Evolutionary conservation across 1,140 invertebrate species (phyloP).

Genomic region (Thrips palmi): DNA sequence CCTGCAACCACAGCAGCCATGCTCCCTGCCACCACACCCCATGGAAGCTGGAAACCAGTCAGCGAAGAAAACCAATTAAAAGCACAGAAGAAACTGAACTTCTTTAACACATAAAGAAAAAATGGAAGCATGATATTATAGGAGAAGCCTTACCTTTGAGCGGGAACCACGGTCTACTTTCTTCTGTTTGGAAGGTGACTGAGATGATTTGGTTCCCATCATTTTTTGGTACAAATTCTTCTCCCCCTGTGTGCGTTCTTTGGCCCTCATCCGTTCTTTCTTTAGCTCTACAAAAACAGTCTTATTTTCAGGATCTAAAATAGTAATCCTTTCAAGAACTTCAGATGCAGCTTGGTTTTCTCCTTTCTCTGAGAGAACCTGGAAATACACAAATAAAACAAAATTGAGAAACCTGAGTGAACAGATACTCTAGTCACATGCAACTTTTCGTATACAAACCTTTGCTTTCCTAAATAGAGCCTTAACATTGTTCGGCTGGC

Average conservation of each 20-base stretch:
- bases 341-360: no score
- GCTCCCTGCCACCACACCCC: no score
- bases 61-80: constrained; percentile 9
- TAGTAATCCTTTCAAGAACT: constrained; percentile 36
- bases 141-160: no score
- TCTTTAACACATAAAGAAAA: background rate
- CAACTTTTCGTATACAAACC: constrained; percentile 23
- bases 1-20: no score
- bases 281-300: constrained; percentile 36
- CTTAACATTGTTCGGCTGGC: constrained; percentile 75
- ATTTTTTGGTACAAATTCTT: constrained; percentile 45
- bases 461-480: constrained; percentile 76
- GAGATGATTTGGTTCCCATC: constrained; percentile 26
- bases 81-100: background rate
- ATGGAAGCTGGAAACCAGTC: no score
- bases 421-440: constrained; percentile 2
- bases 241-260: constrained; percentile 32
- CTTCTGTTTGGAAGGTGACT: background rate
- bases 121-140: background rate
- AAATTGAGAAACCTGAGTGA: constrained; percentile 16
- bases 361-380: constrained; percentile 42
- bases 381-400: constrained; percentile 8
- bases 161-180: no score
- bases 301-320: constrained; percentile 36
- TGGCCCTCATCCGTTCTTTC: constrained; percentile 32